A percentile compares a stretch with the other conserved stretches of the same genome.
Conservation (phyloP, 2,113 vertebrate species). For the Spilogale gracilis region DNA sequence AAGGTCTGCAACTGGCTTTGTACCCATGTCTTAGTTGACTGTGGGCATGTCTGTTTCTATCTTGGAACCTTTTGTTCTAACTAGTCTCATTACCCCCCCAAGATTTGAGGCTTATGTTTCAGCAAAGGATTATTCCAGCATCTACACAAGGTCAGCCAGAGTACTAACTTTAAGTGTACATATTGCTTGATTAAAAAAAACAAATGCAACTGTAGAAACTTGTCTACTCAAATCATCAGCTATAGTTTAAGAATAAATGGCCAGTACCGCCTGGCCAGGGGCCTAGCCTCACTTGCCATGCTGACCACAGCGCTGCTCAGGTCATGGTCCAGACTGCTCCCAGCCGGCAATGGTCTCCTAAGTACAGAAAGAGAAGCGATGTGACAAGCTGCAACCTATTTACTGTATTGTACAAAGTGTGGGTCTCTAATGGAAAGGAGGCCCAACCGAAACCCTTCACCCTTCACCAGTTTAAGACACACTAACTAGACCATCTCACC, state of each 20-base stretch:
- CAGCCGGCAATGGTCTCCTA: neutral
- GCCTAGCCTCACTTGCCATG: neutral
- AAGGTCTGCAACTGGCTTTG: neutral
- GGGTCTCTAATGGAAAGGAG: neutral
- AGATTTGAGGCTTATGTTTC: neutral
- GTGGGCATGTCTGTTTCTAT: neutral
- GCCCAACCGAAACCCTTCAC: neutral
- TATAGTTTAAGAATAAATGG: neutral
- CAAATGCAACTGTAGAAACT: neutral
- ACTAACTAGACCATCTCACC: neutral
- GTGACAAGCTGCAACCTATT: neutral
- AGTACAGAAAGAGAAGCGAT: neutral
- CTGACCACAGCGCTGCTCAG: neutral
- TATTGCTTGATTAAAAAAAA: neutral
- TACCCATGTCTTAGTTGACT: neutral
- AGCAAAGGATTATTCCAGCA: neutral
- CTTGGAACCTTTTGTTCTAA: neutral
- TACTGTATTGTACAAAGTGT: neutral
- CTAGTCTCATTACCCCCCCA: neutral
- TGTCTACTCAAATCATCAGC: neutral
- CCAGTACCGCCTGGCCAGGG: neutral
- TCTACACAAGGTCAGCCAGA: neutral
- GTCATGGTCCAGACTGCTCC: neutral
- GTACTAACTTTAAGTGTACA: neutral
- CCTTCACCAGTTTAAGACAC: neutral